A percentile compares a stretch with the other conserved stretches of the same genome.
Evolutionary conservation across 2,797 vertebrate genomes (phyloP).

Genomic region (Perodicticus potto): DNA sequence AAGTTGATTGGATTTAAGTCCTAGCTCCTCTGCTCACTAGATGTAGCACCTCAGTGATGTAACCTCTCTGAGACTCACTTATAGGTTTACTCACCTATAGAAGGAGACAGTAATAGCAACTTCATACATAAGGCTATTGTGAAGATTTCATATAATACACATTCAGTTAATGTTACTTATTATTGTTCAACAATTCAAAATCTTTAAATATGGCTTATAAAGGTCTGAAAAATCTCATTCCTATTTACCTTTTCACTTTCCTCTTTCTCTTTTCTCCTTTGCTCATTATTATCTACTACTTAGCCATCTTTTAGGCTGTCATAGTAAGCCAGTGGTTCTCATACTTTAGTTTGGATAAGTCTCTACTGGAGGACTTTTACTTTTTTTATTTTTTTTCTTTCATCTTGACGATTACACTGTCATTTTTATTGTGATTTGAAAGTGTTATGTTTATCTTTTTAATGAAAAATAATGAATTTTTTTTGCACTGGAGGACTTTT

Average conservation of each 20-base stretch:
- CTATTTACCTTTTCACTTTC: neutral
- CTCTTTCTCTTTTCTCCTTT: neutral
- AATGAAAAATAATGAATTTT: no score
- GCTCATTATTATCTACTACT: neutral
- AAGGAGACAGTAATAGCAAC: neutral
- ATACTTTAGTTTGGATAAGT: neutral
- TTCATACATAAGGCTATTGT: neutral
- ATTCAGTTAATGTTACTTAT: neutral
- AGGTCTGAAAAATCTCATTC: neutral
- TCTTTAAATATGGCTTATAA: neutral
- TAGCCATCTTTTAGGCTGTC: neutral
- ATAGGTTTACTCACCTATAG: neutral
- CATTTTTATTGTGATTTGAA: no score
- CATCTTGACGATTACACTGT: no score
- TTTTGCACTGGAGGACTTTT: neutral
- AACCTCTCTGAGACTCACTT: neutral
- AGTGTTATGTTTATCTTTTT: no score
- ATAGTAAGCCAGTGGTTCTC: neutral
- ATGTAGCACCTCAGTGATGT: neutral
- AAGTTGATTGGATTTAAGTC: neutral
- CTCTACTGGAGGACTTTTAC: neutral
- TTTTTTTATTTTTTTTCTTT: no score
- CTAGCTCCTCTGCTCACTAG: neutral
- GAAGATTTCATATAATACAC: neutral
- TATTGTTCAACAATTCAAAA: neutral